phyloP scores from a whole-genome alignment of 2,888 invertebrate genomes.

The Dioctria linearis region DNA sequence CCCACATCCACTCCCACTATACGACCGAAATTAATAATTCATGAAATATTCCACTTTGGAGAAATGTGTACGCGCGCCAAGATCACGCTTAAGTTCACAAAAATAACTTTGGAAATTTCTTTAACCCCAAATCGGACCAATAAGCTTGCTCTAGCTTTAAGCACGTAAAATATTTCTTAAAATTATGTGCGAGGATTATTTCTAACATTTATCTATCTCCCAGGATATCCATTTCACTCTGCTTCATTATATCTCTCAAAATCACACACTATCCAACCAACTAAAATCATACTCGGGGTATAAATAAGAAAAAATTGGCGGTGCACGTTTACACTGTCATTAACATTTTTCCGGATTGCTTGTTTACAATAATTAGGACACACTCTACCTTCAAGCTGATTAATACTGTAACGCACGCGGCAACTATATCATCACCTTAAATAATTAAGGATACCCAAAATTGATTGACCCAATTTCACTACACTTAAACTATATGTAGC shows the following conservation, averaged over 20 bases:
- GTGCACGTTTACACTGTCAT: background rate
- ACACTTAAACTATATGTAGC: background rate
- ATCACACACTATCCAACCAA: no score
- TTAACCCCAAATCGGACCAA: background rate
- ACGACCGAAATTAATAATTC: slow-evolving; percentile 40
- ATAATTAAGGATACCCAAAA: slow-evolving; percentile 15
- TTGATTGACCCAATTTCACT: slow-evolving; percentile 40
- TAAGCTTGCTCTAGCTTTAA: background rate
- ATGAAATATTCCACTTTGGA: slow-evolving; percentile 43
- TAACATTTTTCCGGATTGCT: background rate
- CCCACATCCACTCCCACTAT: background rate
- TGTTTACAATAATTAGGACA: background rate
- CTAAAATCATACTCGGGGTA: background rate
- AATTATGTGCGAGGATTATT: slow-evolving; percentile 8
- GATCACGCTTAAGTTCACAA: slow-evolving; percentile 16
- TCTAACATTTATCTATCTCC: background rate
- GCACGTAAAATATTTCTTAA: slow-evolving; percentile 14
- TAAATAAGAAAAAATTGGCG: no score
- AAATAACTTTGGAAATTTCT: background rate
- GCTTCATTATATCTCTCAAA: no score
- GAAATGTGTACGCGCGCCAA: slow-evolving; percentile 1
- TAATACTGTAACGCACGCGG: slow-evolving; percentile 6
- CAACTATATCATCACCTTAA: background rate
- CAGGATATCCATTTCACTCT: no score
- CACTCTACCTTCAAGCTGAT: background rate